Percentiles rank a stretch among this genome's conserved stretches.
Conservation (phyloP, 2,113 vertebrate species). For the Nettapus auritus region DNA sequence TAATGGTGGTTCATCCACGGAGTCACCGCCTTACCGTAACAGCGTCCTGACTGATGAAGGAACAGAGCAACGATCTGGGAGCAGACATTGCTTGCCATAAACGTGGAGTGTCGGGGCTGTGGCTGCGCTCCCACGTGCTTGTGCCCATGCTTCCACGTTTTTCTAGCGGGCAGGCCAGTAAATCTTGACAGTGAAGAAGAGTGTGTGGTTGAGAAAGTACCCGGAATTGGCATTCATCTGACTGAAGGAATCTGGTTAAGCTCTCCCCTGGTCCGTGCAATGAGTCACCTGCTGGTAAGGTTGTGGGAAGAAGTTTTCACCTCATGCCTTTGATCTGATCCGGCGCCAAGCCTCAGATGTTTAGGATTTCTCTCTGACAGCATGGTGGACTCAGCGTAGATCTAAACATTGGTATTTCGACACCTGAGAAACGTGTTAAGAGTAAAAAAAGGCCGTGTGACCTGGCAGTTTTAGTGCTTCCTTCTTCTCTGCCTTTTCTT, state of each 20-base stretch:
- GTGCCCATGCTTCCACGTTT: accelerated
- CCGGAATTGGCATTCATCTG: neutral
- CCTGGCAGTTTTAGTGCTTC: neutral
- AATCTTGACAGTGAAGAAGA: neutral
- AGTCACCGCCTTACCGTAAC: neutral
- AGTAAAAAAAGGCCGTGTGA: neutral
- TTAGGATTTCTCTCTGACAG: neutral
- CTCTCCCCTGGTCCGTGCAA: neutral
- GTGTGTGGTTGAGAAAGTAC: neutral
- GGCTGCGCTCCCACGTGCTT: neutral
- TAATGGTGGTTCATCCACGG: neutral
- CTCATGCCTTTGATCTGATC: neutral
- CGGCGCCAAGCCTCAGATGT: neutral
- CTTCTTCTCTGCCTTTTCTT: neutral
- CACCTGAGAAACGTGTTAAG: neutral
- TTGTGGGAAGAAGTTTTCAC: neutral
- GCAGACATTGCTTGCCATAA: neutral
- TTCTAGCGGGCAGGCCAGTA: neutral
- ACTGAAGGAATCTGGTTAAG: neutral
- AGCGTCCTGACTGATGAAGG: neutral
- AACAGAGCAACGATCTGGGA: neutral
- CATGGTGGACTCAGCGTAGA: neutral
- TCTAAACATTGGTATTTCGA: neutral
- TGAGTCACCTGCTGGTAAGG: neutral
- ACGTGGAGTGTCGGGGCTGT: neutral